These are phyloP conservation scores for Peromyscus polionotus DNA, from an alignment of 2,113 vertebrate species.

Conservation along the genomic window DNA sequence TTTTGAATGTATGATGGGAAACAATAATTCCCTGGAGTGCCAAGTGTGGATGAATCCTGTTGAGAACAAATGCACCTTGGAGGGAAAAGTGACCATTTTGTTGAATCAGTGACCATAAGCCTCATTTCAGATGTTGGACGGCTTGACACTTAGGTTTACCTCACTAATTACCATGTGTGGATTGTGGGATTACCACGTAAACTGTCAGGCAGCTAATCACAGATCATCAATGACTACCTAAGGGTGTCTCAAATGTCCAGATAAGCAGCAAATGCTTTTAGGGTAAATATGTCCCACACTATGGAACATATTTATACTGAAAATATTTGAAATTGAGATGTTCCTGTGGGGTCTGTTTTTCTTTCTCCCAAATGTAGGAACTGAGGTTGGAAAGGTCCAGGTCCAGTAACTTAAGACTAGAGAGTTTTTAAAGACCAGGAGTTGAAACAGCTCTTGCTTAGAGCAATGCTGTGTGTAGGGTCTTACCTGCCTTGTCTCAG, in stretches of 20 bases:
- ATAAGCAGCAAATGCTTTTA: neutral
- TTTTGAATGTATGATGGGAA: neutral
- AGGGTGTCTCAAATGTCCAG: neutral
- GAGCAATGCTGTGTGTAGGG: neutral
- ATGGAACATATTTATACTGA: neutral
- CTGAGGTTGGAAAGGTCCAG: too few species aligned
- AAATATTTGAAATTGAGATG: neutral
- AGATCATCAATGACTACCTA: neutral
- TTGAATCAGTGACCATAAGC: fast-evolving
- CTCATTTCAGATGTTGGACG: neutral
- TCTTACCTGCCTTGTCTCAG: neutral
- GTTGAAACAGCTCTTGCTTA: neutral
- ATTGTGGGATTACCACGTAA: neutral
- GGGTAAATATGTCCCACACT: neutral
- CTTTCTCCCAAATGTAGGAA: neutral
- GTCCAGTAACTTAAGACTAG: too few species aligned
- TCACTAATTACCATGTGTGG: neutral
- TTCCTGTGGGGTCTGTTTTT: neutral
- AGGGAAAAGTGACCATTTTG: neutral
- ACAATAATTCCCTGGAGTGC: neutral
- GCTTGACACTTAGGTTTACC: neutral
- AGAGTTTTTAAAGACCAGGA: fast-evolving
- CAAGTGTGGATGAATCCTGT: neutral
- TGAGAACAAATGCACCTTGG: neutral
- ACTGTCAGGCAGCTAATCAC: neutral